Conservation (phyloP, 2,888 invertebrate species). For the Heliconius ethilla region DNA sequence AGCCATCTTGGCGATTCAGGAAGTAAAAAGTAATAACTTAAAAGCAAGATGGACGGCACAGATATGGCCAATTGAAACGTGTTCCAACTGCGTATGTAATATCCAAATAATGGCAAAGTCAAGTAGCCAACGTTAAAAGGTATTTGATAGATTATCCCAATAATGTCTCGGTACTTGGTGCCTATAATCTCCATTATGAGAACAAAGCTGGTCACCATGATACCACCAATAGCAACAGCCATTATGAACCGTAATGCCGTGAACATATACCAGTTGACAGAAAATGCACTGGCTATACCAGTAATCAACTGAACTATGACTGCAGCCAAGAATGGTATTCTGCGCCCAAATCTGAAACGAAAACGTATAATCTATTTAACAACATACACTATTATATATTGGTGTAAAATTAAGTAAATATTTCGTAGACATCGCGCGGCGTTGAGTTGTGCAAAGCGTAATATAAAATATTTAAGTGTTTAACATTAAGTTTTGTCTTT, state of each 20-base stretch:
- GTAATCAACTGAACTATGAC: conserved; percentile 87
- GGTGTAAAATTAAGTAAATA: neutral
- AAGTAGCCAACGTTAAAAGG: conserved; percentile 87
- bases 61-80: conserved; percentile 86
- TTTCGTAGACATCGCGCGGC: neutral
- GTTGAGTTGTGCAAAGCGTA: too few relatives aligned
- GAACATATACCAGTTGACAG: conserved; percentile 85
- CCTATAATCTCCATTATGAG: conserved; percentile 86
- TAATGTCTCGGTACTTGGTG: conserved; percentile 83
- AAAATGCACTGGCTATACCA: conserved; percentile 87
- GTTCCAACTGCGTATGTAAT: conserved; percentile 85
- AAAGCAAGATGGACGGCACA: conserved; percentile 82
- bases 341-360: conserved; percentile 86
- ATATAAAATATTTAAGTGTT: too few relatives aligned
- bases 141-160: conserved; percentile 86
- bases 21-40: conserved; percentile 86
- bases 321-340: conserved; percentile 86
- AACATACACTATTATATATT: neutral
- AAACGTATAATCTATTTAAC: conserved; percentile 13
- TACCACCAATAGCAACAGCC: conserved; percentile 90
- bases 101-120: conserved; percentile 84
- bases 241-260: conserved; percentile 86
- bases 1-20: conserved; percentile 93
- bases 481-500: too few relatives aligned
- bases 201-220: conserved; percentile 90